phyloP scores from a whole-genome alignment of 1,140 invertebrate species.

The Bombus turneri region DNA sequence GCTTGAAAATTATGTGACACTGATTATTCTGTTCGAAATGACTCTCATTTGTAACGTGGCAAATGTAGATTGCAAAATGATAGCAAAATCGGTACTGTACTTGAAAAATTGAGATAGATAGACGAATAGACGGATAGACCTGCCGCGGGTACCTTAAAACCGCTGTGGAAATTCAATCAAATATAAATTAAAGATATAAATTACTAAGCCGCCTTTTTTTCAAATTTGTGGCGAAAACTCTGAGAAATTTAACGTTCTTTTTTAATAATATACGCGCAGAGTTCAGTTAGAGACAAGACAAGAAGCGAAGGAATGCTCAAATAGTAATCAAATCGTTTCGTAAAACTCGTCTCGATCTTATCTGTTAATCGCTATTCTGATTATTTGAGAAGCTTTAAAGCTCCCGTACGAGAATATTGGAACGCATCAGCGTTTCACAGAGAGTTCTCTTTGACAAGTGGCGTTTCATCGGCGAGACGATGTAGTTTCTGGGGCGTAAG shows the following conservation, averaged over 20 bases:
- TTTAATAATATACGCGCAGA: not conserved
- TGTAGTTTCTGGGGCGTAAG: constrained; percentile 24
- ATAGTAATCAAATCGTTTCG: not conserved
- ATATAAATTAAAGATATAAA: too few relatives aligned
- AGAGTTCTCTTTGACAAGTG: constrained; percentile 1
- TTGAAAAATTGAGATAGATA: not conserved
- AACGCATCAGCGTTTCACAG: constrained; percentile 7
- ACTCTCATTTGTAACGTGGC: not conserved
- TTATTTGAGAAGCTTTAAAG: too few relatives aligned
- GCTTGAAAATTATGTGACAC: not conserved
- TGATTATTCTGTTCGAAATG: not conserved
- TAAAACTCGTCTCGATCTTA: not conserved
- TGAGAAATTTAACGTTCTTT: not conserved
- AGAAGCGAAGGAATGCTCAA: not conserved
- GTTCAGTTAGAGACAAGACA: too few relatives aligned
- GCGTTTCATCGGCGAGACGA: not conserved
- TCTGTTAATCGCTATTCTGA: not conserved
- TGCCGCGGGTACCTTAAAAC: not conserved
- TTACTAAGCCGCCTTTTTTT: too few relatives aligned
- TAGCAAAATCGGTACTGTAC: not conserved
- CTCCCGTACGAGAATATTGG: not conserved
- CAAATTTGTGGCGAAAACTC: not conserved
- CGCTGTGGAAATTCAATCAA: too few relatives aligned
- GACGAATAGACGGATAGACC: not conserved
- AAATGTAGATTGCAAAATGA: not conserved